Evolutionary conservation across 2,113 vertebrate genomes (phyloP).

Genomic region (Dicerorhinus sumatrensis): DNA sequence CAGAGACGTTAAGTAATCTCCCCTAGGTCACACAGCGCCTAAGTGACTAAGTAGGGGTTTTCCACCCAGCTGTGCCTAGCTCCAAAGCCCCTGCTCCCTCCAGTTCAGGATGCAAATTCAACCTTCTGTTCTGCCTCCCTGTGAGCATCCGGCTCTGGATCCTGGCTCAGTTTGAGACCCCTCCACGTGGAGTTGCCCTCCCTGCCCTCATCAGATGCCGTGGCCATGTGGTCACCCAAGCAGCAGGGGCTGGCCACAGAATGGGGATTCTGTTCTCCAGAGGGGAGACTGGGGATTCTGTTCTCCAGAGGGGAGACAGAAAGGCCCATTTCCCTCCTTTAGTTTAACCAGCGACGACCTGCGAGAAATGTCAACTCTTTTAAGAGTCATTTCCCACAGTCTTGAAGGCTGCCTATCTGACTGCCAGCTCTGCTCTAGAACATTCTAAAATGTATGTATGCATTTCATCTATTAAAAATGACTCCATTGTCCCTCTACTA

Average conservation of each 20-base stretch:
- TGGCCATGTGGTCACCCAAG: background rate
- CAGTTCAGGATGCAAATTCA: background rate
- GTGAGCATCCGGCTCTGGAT: background rate
- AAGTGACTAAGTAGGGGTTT: background rate
- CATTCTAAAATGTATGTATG: background rate
- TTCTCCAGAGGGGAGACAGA: background rate
- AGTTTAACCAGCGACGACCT: background rate
- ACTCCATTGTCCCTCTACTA: background rate
- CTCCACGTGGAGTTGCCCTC: background rate
- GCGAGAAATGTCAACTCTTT: background rate
- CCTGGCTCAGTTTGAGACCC: background rate
- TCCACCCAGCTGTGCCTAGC: background rate
- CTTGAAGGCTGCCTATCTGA: background rate
- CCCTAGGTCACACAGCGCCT: background rate
- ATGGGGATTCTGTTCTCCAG: background rate
- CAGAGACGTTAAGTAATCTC: background rate
- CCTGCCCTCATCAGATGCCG: background rate
- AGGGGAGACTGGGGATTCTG: background rate
- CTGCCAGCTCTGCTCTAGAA: background rate
- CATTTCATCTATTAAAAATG: background rate
- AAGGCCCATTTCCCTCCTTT: background rate
- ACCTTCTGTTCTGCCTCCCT: too few species aligned
- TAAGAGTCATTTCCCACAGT: background rate
- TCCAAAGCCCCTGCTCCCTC: background rate
- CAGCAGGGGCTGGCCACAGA: background rate